A percentile compares a stretch with the other conserved stretches of the same genome.
These are phyloP conservation scores for Enhydra lutris DNA, from an alignment of 2,113 vertebrate genomes.

Conservation along the genomic window DNA sequence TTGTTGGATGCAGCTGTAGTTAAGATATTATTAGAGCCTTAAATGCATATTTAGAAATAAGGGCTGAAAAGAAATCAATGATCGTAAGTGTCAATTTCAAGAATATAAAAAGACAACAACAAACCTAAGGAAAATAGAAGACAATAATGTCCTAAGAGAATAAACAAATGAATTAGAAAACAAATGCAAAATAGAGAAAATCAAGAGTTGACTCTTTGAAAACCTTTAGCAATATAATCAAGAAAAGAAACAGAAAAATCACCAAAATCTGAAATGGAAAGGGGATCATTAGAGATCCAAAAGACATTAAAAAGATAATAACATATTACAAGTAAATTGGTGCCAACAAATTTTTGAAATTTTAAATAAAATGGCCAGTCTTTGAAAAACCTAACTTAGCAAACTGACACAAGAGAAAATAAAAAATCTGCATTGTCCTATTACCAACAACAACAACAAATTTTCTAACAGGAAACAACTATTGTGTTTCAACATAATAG, in stretches of 20 bases:
- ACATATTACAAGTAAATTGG: not conserved
- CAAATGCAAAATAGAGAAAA: not conserved
- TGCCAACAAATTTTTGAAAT: not conserved
- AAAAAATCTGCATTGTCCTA: not conserved
- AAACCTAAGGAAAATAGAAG: not conserved
- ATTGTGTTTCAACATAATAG: not conserved
- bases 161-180: not conserved
- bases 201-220: not conserved
- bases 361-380: not conserved
- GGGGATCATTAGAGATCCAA: not conserved
- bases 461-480: not conserved
- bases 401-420: not conserved
- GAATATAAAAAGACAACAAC: not conserved
- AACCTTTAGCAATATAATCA: not conserved
- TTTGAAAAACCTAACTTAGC: not conserved
- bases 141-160: not conserved
- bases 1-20: not conserved
- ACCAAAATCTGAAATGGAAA: not conserved
- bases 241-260: not conserved
- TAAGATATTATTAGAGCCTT: not conserved
- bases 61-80: not conserved
- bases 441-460: not conserved
- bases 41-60: not conserved
- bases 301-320: not conserved
- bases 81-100: not conserved